Conservation (phyloP, 1,140 invertebrate species). For the Grapholita molesta region DNA sequence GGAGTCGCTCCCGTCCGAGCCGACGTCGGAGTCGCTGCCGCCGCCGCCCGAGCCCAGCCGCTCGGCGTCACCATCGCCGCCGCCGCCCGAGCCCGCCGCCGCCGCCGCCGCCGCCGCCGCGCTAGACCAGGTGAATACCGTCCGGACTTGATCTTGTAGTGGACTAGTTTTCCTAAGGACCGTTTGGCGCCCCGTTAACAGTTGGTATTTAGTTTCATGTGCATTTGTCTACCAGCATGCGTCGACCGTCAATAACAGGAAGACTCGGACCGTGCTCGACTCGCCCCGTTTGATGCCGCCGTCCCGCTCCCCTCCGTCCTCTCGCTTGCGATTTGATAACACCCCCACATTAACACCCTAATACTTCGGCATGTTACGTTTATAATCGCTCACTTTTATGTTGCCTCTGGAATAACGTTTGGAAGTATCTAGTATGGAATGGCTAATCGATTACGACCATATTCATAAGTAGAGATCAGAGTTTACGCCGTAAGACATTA, state of each 20-base stretch:
- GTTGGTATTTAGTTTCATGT: slow-evolving; percentile 63
- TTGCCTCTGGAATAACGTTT: slow-evolving; percentile 3
- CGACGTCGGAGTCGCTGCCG: slow-evolving; percentile 31
- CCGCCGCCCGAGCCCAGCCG: slow-evolving; percentile 38
- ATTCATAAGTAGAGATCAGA: background rate
- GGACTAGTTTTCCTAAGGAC: slow-evolving; percentile 56
- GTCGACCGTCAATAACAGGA: slow-evolving; percentile 58
- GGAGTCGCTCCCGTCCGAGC: slow-evolving; percentile 23
- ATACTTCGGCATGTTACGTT: background rate
- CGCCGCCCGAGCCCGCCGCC: slow-evolving; percentile 27
- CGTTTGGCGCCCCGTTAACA: slow-evolving; percentile 47
- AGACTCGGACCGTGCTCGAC: slow-evolving; percentile 47
- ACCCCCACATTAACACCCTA: background rate
- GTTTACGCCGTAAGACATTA: background rate
- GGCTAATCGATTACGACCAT: background rate
- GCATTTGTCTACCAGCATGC: slow-evolving; percentile 62
- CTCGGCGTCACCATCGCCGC: slow-evolving; percentile 30
- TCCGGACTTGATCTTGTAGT: slow-evolving; percentile 66
- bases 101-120: slow-evolving; percentile 28
- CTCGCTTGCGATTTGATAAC: slow-evolving; percentile 28
- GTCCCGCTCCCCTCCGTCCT: slow-evolving; percentile 27
- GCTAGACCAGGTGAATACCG: slow-evolving; percentile 64
- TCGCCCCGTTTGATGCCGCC: slow-evolving; percentile 30
- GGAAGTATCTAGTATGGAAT: slow-evolving; percentile 3
- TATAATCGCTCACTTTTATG: background rate